phyloP scores from a whole-genome alignment of 1,140 invertebrate species.

The Brevipalpus yothersi region DNA sequence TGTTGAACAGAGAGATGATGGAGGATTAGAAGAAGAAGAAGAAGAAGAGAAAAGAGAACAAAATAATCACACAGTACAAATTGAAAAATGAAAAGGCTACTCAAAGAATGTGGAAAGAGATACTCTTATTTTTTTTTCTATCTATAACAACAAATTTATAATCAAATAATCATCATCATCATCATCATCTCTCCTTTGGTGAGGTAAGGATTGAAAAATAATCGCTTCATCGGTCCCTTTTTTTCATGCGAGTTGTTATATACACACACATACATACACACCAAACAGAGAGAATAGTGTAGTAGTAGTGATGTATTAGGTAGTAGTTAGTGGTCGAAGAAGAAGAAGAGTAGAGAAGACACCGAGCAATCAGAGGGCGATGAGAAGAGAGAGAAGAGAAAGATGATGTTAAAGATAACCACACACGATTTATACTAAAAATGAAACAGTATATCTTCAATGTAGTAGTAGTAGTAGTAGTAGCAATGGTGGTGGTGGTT shows the following conservation, averaged over 20 bases:
- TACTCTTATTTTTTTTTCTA: no score
- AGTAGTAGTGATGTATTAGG: neutral
- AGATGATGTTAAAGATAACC: neutral
- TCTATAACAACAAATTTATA: no score
- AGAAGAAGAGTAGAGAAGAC: neutral
- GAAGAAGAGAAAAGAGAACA: neutral
- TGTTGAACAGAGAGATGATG: no score
- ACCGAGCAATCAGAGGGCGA: neutral
- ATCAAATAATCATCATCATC: no score
- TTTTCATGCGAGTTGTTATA: no score
- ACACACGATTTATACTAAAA: neutral
- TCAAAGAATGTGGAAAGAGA: no score
- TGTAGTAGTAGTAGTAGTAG: neutral
- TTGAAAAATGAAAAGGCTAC: no score
- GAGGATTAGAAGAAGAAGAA: neutral
- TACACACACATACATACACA: no score
- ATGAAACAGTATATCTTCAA: neutral
- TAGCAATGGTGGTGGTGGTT: neutral
- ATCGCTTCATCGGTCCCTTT: no score
- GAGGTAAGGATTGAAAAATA: no score
- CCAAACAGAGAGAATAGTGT: neutral
- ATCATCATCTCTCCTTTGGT: no score
- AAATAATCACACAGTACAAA: no score
- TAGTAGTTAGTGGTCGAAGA: neutral
- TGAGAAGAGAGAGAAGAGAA: neutral